Percentiles rank a stretch among this genome's conserved stretches.
These are phyloP conservation scores for Meteorus sp. DNA, from an alignment of 1,140 invertebrate genomes.

Conservation along the genomic window DNA sequence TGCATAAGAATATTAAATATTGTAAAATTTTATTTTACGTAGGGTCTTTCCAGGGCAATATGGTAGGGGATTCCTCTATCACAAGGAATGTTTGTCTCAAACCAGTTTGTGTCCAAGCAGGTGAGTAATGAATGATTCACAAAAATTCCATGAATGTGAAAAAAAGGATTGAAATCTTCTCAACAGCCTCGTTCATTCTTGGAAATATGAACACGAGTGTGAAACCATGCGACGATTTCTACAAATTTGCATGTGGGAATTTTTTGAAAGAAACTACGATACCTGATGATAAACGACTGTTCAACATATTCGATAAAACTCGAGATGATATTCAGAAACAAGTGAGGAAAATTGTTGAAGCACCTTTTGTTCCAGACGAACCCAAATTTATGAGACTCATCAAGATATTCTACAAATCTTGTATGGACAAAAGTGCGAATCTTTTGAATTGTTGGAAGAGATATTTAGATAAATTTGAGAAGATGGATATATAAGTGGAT, in stretches of 20 bases:
- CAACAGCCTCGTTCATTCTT: constrained; percentile 60
- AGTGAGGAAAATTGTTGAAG: constrained; percentile 72
- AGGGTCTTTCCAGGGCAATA: no score
- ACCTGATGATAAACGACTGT: constrained; percentile 68
- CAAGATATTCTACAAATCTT: constrained; percentile 79
- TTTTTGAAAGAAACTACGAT: constrained; percentile 54
- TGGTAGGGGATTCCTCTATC: no score
- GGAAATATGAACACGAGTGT: constrained; percentile 60
- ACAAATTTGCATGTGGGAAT: constrained; percentile 67
- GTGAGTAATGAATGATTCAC: no score
- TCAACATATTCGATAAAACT: constrained; percentile 79
- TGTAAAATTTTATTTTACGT: no score
- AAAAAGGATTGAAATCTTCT: no score
- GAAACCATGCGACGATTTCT: constrained; percentile 82
- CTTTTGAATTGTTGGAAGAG: neutral
- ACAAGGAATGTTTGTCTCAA: no score
- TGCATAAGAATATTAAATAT: no score
- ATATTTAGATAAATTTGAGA: neutral
- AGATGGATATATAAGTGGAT: neutral
- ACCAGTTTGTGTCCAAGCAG: no score
- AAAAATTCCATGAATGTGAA: no score
- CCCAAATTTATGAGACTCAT: constrained; percentile 73
- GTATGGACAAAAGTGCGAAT: constrained; percentile 82
- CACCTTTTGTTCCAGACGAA: constrained; percentile 66
- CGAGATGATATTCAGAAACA: constrained; percentile 79